Evolutionary conservation across 2,797 vertebrate genomes (phyloP), one percentile per base, ranked within the genome.

Genomic region (Sciurus vulgaris): DNA sequence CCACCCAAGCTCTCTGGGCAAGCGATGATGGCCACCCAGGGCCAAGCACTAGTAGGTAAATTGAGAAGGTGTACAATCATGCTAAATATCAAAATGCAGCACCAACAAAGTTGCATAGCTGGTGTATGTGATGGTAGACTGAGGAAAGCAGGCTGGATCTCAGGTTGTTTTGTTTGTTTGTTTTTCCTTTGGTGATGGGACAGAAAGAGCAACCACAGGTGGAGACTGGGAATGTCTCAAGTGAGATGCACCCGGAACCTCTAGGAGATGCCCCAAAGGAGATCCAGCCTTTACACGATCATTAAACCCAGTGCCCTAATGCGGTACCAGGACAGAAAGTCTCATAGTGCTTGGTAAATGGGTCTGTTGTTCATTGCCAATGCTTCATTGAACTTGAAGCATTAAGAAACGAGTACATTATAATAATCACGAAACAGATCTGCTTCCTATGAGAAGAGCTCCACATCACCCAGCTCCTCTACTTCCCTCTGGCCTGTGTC

Each of bases 371-470:
- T 90, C 69, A 54, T 74, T 59, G 70, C 54, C 35, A 89, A 11
- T 77, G 56, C 86, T 86, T 78, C 85, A 28, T 9, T 77, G 59
- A 17, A 84, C 72, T 88, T n/a, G 33, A 20, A 91, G 26, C 78
- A 35, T 83, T 94, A 87, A 94, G 59, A 95, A 89, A 73, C 38
- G 11, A 92, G 63, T 90, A 77, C 74, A 77, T 73, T 74, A 18
- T 84, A 41, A 67, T 87, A 69, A 76, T 67, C 63, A 72, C 82
- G 81, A 72, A 89, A 51, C 41, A 86, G 20, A 91, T 87, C 20
- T 56, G 44, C n/a, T 93, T 93, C 61, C 59, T 56, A 5, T 14
- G 77, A 79, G 84, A 63, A 13, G 59, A 73, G 12, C 33, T 88
- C 38, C 56, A 5, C 54, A 69, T 61, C 78, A 30, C 22, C 73